A percentile compares a stretch with the other conserved stretches of the same genome.
Conservation (phyloP, 2,113 vertebrate species). For the Aegotheles bennettii region DNA sequence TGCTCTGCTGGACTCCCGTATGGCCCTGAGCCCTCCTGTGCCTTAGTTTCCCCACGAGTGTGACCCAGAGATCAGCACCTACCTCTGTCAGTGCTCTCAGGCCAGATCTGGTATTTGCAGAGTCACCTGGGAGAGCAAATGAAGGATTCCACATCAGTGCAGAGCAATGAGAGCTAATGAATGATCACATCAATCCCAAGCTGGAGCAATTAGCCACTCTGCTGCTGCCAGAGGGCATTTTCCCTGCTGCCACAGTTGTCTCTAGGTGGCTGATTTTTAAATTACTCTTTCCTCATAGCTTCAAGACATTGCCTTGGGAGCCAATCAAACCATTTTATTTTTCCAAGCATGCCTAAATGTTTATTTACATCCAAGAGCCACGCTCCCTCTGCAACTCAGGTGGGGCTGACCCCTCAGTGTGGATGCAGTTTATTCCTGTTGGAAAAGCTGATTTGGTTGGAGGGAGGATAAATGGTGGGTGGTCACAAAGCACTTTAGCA, state of each 20-base stretch:
- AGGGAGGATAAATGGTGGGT: background rate
- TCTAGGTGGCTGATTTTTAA: constrained; percentile 14
- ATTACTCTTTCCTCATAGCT: background rate
- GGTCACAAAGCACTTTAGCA: background rate
- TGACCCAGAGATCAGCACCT: background rate
- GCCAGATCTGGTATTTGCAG: background rate
- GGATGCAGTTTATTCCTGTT: background rate
- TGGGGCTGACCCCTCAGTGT: background rate
- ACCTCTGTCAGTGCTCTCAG: background rate
- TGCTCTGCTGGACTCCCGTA: background rate
- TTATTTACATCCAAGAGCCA: background rate
- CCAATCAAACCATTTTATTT: background rate
- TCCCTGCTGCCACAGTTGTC: background rate
- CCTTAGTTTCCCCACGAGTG: background rate
- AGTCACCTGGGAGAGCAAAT: background rate
- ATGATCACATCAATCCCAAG: background rate
- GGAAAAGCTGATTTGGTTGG: background rate
- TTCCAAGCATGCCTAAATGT: background rate
- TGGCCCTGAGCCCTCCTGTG: accelerated
- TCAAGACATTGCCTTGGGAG: background rate
- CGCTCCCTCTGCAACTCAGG: background rate
- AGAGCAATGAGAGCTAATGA: constrained; percentile 6
- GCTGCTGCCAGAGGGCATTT: background rate
- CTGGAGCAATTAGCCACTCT: constrained; percentile 16
- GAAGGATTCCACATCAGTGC: background rate